Evolutionary conservation across 2,113 vertebrate genomes (phyloP), one percentile per base, ranked within the genome.

Genomic region (Probosciger aterrimus): DNA sequence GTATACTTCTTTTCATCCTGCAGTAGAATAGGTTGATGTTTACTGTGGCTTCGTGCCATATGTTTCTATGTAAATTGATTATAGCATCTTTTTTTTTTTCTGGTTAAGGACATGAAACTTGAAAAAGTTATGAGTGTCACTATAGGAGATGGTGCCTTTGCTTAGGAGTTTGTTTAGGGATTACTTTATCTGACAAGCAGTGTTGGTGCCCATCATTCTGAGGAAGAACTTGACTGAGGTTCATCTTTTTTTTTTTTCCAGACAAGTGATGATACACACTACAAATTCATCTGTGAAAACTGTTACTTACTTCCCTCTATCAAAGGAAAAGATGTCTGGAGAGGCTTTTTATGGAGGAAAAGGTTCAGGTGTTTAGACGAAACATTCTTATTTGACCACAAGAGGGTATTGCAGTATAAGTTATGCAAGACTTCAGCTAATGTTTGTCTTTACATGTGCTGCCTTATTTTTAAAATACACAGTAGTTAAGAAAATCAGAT

Each of bases 321-420:
- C 16, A 88, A 64, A 86, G 24, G 49, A 81, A 92, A 62, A 86
- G 14, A 20, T 62, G 11, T 39, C 10, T 76, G 31, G 35, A 82
- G 39, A 47, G 35, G 20, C 8, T 74, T 84, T 86, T 85, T 49
- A 27, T 43, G 39, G 16, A 75, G 18, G 22, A 86, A 59, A 74
- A 86, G 18, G 7, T 77, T 62, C 18, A 71, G 35, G 15, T 94
- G 31, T 92, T 90, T 47, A 43, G 31, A 41, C 6, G 73, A 74
- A 73, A 41, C 4, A 15, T 75, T 81, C 75, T 88, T 69, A n/a
- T 95, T 79, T 93, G 84, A 64, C 95, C 97, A 97, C 96, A 91
- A 97, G 96, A 93, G 95, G 97, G 96, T 92, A 79, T 52, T 95
- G 88, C 74, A 59, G 92, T 63, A 87, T 81, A 92, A 96, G 57